phyloP scores from a whole-genome alignment of 2,888 invertebrate species.

The Enoplolaimus lenunculus region DNA sequence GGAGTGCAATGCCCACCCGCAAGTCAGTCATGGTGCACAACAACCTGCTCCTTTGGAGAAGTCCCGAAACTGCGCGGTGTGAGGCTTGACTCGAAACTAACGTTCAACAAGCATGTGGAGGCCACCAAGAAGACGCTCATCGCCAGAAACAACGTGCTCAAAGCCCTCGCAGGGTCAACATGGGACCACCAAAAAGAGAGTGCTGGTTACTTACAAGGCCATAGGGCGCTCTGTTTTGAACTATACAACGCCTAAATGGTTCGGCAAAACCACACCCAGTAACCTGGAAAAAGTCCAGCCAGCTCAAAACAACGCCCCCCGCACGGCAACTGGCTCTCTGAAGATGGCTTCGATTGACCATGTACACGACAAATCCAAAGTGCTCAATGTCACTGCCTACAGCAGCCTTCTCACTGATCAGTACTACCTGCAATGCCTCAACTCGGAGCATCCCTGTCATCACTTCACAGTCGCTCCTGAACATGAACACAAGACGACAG shows the following conservation, averaged over 20 bases:
- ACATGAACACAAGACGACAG: slow-evolving; percentile 3
- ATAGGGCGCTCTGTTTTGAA: background rate
- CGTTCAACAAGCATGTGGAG: background rate
- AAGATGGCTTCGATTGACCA: background rate
- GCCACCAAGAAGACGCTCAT: no score
- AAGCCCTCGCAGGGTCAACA: slow-evolving; percentile 1
- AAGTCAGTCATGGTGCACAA: background rate
- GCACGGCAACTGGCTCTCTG: background rate
- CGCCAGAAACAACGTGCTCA: slow-evolving; percentile 1
- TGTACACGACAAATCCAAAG: background rate
- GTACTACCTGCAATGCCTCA: slow-evolving; percentile 3
- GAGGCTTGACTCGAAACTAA: background rate
- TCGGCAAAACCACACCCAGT: background rate
- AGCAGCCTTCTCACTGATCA: background rate
- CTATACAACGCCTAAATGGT: background rate
- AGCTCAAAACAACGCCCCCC: background rate
- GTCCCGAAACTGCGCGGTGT: slow-evolving; percentile 1
- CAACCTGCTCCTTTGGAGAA: slow-evolving; percentile 1
- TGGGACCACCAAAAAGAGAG: background rate
- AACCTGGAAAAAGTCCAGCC: background rate
- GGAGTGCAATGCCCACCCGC: background rate
- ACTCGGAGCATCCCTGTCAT: slow-evolving; percentile 6
- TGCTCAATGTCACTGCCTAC: background rate
- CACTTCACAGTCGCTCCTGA: background rate
- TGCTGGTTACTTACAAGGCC: background rate